These are phyloP conservation scores for Hipparchia sbordonii DNA, from an alignment of 2,888 invertebrate species.

Conservation along the genomic window DNA sequence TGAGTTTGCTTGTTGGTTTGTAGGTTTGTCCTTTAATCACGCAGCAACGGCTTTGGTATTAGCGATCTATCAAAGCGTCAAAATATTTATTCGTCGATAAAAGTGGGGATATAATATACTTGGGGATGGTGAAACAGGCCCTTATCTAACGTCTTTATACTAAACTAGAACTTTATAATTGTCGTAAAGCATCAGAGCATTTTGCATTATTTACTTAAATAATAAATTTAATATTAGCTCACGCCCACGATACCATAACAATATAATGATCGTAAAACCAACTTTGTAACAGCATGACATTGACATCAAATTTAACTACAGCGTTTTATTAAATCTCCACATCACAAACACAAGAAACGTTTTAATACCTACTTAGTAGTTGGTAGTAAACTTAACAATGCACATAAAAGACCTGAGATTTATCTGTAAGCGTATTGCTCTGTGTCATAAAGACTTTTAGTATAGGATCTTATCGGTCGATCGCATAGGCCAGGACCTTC, in stretches of 20 bases:
- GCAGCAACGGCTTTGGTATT: too few species aligned
- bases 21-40: too few species aligned
- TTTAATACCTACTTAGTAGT: conserved; percentile 27
- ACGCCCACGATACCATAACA: not conserved
- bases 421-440: conserved; percentile 23
- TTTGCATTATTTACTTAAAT: not conserved
- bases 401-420: conserved; percentile 21
- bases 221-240: not conserved
- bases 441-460: conserved; percentile 24
- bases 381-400: conserved; percentile 17
- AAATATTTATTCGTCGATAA: too few species aligned
- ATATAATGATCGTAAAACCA: conserved; percentile 10
- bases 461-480: conserved; percentile 14
- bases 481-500: conserved; percentile 8
- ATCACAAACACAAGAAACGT: conserved; percentile 18
- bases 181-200: too few species aligned
- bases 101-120: too few species aligned
- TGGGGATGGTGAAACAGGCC: too few species aligned
- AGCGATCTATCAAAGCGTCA: too few species aligned
- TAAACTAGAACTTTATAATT: too few species aligned
- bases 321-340: conserved; percentile 17
- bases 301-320: conserved; percentile 19
- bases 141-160: too few species aligned
- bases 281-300: conserved; percentile 19
- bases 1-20: too few species aligned